A percentile compares a stretch with the other conserved stretches of the same genome.
phyloP scores from a whole-genome alignment of 2,113 vertebrate genomes.

The Carollia perspicillata region DNA sequence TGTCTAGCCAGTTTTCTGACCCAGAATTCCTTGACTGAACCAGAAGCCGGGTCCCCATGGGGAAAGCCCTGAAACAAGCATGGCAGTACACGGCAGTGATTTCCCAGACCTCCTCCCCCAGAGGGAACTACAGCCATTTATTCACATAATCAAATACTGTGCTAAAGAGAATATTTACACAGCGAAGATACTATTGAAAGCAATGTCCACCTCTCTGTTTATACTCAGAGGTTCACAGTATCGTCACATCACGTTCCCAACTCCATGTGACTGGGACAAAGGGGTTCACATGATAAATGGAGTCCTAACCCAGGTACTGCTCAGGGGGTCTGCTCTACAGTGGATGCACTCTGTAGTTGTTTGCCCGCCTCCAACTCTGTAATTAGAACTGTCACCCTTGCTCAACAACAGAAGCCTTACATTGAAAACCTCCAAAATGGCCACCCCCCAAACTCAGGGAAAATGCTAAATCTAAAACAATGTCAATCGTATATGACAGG shows the following conservation, averaged over 20 bases:
- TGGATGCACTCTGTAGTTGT: background rate
- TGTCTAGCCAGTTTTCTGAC: background rate
- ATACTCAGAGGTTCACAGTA: background rate
- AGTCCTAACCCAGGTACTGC: background rate
- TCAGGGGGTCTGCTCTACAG: background rate
- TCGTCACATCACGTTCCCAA: background rate
- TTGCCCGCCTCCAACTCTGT: background rate
- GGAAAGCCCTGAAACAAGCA: background rate
- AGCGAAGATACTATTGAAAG: background rate
- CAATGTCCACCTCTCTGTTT: background rate
- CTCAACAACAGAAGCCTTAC: background rate
- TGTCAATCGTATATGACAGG: background rate
- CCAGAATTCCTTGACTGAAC: background rate
- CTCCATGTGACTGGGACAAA: background rate
- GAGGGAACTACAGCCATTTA: background rate
- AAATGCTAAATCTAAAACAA: background rate
- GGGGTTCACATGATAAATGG: background rate
- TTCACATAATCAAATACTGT: background rate
- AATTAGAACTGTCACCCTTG: background rate
- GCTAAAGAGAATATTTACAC: background rate
- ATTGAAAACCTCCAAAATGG: background rate
- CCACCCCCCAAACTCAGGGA: accelerated
- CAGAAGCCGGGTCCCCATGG: background rate
- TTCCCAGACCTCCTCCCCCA: background rate
- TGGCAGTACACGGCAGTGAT: background rate